Percentiles rank a stretch among this genome's conserved stretches.
phyloP scores from a whole-genome alignment of 2,888 invertebrate species.

The Cinara cedri region DNA sequence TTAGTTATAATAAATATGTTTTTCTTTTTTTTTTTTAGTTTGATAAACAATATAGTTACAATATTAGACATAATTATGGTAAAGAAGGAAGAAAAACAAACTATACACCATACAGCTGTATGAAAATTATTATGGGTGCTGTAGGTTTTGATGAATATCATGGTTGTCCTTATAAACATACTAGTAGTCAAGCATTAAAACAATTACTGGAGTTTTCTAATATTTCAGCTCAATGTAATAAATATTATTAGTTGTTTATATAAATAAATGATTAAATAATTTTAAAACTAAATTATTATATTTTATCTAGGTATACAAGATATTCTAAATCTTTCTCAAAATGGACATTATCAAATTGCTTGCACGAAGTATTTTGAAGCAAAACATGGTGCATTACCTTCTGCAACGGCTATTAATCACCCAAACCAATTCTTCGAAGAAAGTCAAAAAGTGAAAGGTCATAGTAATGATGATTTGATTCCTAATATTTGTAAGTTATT shows the following conservation, averaged over 20 bases:
- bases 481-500: slow-evolving; percentile 17
- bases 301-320: slow-evolving; percentile 70
- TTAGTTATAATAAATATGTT: neutral
- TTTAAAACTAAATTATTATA: slow-evolving; percentile 59
- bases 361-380: slow-evolving; percentile 76
- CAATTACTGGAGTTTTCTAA: slow-evolving; percentile 68
- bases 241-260: slow-evolving; percentile 46
- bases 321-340: slow-evolving; percentile 74
- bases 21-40: slow-evolving; percentile 68
- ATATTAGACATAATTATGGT: slow-evolving; percentile 91
- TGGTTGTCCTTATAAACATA: slow-evolving; percentile 91
- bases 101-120: slow-evolving; percentile 90
- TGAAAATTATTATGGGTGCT: slow-evolving; percentile 76
- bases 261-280: slow-evolving; percentile 13
- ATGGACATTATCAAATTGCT: slow-evolving; percentile 85
- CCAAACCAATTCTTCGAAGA: slow-evolving; percentile 92
- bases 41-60: slow-evolving; percentile 90
- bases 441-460: slow-evolving; percentile 68
- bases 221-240: slow-evolving; percentile 45
- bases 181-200: slow-evolving; percentile 74
- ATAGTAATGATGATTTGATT: neutral
- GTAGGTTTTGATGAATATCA: slow-evolving; percentile 83
- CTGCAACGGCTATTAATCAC: slow-evolving; percentile 77
- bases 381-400: slow-evolving; percentile 57
- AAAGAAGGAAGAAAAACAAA: slow-evolving; percentile 90